These are phyloP conservation scores for Avahi laniger DNA, from an alignment of 2,797 vertebrate species.

Conservation along the genomic window DNA sequence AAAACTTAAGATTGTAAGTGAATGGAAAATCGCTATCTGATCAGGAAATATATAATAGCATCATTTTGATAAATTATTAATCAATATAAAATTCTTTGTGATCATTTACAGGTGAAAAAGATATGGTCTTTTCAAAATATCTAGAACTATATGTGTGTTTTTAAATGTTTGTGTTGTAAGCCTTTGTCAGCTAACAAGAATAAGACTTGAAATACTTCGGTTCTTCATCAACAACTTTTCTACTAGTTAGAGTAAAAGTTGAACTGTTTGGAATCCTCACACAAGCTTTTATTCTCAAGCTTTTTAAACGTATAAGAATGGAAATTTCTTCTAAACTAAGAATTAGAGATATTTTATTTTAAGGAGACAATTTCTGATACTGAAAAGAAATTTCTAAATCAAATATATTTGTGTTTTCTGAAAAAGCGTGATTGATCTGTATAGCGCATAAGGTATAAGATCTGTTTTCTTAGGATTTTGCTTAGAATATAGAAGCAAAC, in stretches of 20 bases:
- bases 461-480: not conserved
- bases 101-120: not conserved
- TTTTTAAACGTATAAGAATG: not conserved
- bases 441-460: not conserved
- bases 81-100: not conserved
- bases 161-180: not conserved
- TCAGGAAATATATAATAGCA: not conserved
- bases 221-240: conserved; percentile 38
- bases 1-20: not conserved
- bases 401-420: not conserved
- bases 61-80: conserved; percentile 17
- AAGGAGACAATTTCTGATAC: not conserved
- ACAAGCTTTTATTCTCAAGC: not conserved
- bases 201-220: conserved; percentile 59
- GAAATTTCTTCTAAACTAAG: not conserved
- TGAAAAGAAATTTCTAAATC: not conserved
- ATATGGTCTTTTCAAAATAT: not conserved
- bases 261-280: conserved; percentile 44
- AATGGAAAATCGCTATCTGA: not conserved
- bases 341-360: conserved; percentile 12
- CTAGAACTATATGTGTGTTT: fast-evolving
- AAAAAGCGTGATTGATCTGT: not conserved
- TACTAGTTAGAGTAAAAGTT: conserved; percentile 54
- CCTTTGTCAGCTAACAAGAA: not conserved
- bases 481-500: not conserved